Conservation (phyloP, 1,140 invertebrate species). For the Ridgeia piscesae region DNA sequence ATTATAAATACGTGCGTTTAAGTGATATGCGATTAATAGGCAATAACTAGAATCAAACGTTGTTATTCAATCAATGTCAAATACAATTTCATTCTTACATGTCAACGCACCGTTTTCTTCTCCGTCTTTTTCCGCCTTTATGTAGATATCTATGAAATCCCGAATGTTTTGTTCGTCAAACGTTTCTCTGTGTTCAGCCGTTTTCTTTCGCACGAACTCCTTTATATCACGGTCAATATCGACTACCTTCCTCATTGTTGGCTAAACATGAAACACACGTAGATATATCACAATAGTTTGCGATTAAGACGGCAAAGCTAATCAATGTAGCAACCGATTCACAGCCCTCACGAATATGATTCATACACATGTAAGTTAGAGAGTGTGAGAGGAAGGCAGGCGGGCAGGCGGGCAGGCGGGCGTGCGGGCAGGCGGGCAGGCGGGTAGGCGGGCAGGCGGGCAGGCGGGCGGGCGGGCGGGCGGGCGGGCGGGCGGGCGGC, state of each 20-base stretch:
- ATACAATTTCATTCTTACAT: no score
- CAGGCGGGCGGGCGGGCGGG: conserved; percentile 10
- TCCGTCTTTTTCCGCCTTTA: conserved; percentile 21
- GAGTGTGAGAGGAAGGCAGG: background rate
- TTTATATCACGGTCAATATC: conserved; percentile 29
- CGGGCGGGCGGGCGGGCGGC: background rate
- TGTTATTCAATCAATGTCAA: no score
- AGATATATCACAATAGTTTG: no score
- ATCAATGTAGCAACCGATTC: no score
- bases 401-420: conserved; percentile 26
- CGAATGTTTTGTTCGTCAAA: conserved; percentile 31
- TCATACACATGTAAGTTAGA: no score
- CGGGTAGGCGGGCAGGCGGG: conserved; percentile 28
- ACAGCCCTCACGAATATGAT: no score
- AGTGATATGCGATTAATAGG: no score
- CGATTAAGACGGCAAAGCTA: no score
- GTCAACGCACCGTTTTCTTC: background rate
- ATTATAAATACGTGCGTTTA: no score
- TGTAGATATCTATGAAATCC: conserved; percentile 38
- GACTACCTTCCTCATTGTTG: conserved; percentile 9
- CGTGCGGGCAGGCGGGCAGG: conserved; percentile 31
- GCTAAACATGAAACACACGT: background rate
- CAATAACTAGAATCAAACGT: no score
- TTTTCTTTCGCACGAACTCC: conserved; percentile 29
- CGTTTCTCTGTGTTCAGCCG: conserved; percentile 27